Percentiles rank a stretch among this genome's conserved stretches.
These are phyloP conservation scores for Verasper variegatus DNA, from an alignment of 2,113 vertebrate genomes.

Conservation along the genomic window DNA sequence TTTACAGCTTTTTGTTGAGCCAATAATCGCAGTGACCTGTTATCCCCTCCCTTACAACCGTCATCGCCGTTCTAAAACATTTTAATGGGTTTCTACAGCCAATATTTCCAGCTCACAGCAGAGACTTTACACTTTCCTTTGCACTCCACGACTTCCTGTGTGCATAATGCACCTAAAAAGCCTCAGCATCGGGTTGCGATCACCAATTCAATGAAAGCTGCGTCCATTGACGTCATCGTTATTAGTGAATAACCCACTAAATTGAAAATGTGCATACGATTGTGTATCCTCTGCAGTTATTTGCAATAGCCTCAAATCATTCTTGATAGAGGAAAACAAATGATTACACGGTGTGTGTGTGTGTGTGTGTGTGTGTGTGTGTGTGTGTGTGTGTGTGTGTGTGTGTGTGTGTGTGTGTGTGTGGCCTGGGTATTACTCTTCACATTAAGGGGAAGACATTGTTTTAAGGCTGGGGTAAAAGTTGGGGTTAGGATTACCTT, in stretches of 20 bases:
- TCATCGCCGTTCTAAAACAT: background rate
- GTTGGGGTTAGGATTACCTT: too few relatives aligned
- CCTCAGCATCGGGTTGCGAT: background rate
- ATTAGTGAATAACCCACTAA: constrained; percentile 6
- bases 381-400: background rate
- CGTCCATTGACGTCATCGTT: constrained; percentile 21
- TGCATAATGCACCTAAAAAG: background rate
- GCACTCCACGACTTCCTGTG: background rate
- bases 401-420: constrained; percentile 6
- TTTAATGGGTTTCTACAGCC: background rate
- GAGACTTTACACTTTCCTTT: constrained; percentile 11
- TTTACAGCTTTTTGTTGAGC: constrained; percentile 12
- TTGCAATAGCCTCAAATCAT: constrained; percentile 29
- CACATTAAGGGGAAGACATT: too few relatives aligned
- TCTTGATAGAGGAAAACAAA: constrained; percentile 63
- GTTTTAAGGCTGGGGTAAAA: too few relatives aligned
- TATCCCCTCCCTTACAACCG: background rate
- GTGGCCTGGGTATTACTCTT: background rate
- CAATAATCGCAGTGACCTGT: background rate
- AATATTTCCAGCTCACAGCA: constrained; percentile 10
- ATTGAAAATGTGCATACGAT: constrained; percentile 7
- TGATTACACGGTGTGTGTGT: constrained; percentile 39
- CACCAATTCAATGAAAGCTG: background rate
- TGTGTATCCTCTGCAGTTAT: background rate
- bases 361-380: constrained; percentile 11